These are phyloP conservation scores for Pandemis heparana DNA, from an alignment of 2,888 invertebrate genomes.

Conservation along the genomic window DNA sequence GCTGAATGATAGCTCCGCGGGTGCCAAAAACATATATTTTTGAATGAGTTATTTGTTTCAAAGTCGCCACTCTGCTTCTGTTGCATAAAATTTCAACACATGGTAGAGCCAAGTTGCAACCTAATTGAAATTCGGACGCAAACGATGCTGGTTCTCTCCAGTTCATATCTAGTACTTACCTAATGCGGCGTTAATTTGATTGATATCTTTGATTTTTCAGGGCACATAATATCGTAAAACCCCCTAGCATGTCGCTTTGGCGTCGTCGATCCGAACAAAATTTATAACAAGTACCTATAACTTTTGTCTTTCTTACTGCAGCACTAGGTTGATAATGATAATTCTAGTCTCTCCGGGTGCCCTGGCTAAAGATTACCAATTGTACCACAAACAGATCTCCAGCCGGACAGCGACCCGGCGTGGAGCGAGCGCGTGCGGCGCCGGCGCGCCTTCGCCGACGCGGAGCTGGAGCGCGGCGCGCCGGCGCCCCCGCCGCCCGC, in stretches of 20 bases:
- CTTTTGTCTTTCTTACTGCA: not conserved
- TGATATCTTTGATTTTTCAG: no score
- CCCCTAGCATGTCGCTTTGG: no score
- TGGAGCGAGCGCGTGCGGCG: conserved; percentile 85
- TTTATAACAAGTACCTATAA: not conserved
- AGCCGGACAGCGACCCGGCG: conserved; percentile 65
- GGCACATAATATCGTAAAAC: no score
- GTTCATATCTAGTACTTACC: no score
- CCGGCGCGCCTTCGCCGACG: conserved; percentile 88
- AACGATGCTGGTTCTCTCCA: no score
- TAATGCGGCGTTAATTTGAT: no score
- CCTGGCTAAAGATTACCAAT: no score
- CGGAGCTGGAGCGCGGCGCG: conserved; percentile 87
- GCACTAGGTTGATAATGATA: no score
- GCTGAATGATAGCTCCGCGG: conserved; percentile 74
- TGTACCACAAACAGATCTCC: conserved; percentile 42
- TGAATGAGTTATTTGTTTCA: conserved; percentile 40
- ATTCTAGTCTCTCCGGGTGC: no score
- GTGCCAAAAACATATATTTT: conserved; percentile 65
- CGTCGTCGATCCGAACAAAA: not conserved
- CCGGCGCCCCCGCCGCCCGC: conserved; percentile 58
- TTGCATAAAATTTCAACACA: not conserved
- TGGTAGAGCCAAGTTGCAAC: not conserved
- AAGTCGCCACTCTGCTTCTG: conserved; percentile 10
- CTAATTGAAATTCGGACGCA: no score